Evolutionary conservation across 2,888 invertebrate genomes (phyloP).

Genomic region (Dolichomitus sp.): DNA sequence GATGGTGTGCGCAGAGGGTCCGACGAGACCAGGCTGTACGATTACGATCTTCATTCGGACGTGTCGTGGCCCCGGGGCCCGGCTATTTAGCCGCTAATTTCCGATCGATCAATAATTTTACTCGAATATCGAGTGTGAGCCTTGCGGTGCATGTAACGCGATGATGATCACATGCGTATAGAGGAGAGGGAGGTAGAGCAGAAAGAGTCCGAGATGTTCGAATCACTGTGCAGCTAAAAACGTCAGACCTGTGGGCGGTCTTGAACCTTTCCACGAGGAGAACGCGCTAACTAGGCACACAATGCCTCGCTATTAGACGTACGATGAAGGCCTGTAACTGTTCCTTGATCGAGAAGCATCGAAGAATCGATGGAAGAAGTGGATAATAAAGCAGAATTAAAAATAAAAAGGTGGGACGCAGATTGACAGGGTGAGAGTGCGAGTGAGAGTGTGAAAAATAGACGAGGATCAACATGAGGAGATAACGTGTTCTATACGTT

Average conservation of each 20-base stretch:
- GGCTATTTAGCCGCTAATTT: conserved; percentile 84
- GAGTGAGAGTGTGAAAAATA: conserved; percentile 32
- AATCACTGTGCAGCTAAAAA: conserved; percentile 71
- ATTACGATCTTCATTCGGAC: conserved; percentile 83
- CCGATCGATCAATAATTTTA: conserved; percentile 83
- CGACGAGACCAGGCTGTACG: conserved; percentile 71
- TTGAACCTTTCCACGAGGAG: conserved; percentile 61
- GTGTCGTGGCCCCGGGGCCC: conserved; percentile 81
- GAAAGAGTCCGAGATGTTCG: conserved; percentile 41
- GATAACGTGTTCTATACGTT: conserved; percentile 38
- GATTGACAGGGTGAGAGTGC: conserved; percentile 60
- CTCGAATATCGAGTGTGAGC: conserved; percentile 67
- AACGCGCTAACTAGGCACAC: conserved; percentile 82
- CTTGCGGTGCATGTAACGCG: conserved; percentile 7
- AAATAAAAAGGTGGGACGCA: conserved; percentile 29
- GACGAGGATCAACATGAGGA: conserved; percentile 47
- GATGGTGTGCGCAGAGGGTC: conserved; percentile 57
- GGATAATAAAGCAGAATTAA: conserved; percentile 59
- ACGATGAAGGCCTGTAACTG: conserved; percentile 31
- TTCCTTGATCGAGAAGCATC: conserved; percentile 46
- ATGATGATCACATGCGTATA: conserved; percentile 47
- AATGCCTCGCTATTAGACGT: conserved; percentile 79
- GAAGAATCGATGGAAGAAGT: background rate
- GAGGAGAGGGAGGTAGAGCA: conserved; percentile 7
- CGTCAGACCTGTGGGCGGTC: conserved; percentile 76